Evolutionary conservation across 2,113 vertebrate species (phyloP), one percentile per base, ranked within the genome.

Genomic region (Patagioenas fasciata): DNA sequence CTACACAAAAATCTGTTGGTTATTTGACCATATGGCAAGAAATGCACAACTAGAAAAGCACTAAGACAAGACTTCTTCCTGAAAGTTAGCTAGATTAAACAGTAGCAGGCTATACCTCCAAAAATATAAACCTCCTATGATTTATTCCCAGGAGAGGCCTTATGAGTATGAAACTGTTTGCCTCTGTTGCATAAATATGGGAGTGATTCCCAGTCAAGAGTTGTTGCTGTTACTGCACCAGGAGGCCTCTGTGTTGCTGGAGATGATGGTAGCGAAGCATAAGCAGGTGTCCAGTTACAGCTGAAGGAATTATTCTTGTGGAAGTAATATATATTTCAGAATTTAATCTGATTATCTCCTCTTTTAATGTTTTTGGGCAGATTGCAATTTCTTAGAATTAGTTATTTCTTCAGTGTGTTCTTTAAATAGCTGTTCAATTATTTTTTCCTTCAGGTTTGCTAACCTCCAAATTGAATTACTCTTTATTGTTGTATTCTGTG

Each of bases 371-470:
- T 89, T 70, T 60, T 66, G 16, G 73, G 75, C 13, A 80, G 54
- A 40, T 12, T 77, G 6, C 31, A 26, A 4, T 92, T 77, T 77
- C 44, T 77, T 80, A 5, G 50, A 26, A 10, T 57, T 80, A 61
- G 16, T 64, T 90, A 31, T 29, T 89, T 9, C 28, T 91, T 14
- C 44, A 80, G 12, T 19, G 50, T 21, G 26, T 31, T 89, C 91
- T 64, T n/a, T 0, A 31, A 62, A 54, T 54, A 84, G 15, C 18
- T 66, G 28, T 73, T 90, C 20, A 38, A 6, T 67, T 64, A 26
- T 72, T 88, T 47, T 90, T 85, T 73, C 14, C 38, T 89, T 94
- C 9, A 34, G 9, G 9, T 77, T 94, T 70, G 36, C 40, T 80
- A 54, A 70, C 6, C 15, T 94, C 18, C 47, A 28, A 40, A 44